Conservation (phyloP, 2,113 vertebrate species). For the Acanthisitta chloris region DNA sequence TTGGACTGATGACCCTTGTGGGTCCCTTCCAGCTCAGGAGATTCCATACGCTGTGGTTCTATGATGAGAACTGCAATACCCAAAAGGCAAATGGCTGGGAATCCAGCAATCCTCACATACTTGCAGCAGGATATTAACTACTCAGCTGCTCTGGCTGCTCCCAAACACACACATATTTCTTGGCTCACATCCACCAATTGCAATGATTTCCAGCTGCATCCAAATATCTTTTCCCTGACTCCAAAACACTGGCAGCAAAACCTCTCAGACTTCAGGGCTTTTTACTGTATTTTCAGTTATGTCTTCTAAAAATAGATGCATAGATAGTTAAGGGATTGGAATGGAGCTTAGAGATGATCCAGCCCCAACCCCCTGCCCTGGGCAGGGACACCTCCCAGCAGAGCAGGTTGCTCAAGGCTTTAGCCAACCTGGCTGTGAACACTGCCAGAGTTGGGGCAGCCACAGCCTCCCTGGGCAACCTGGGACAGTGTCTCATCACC, state of each 20-base stretch:
- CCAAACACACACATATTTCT: background rate
- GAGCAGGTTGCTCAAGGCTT: too few relatives aligned
- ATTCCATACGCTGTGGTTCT: background rate
- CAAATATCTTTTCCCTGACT: background rate
- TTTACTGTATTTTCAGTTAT: background rate
- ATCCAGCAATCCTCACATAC: background rate
- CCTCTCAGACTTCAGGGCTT: background rate
- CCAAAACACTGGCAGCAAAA: background rate
- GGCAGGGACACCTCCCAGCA: too few relatives aligned
- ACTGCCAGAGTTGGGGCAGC: too few relatives aligned
- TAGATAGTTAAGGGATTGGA: too few relatives aligned
- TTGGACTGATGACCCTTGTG: background rate
- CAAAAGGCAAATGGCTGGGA: background rate
- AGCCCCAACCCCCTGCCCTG: too few relatives aligned
- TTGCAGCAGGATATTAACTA: background rate
- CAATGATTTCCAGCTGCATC: conserved; percentile 12
- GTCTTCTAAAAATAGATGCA: too few relatives aligned
- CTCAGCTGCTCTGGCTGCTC: background rate
- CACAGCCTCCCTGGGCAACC: too few relatives aligned
- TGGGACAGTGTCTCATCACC: too few relatives aligned
- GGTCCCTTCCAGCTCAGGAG: background rate
- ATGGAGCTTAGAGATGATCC: too few relatives aligned
- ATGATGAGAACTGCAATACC: accelerated
- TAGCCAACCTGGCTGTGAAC: too few relatives aligned
- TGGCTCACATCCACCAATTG: background rate